Evolutionary conservation across 1,140 invertebrate species (phyloP).

Genomic region (Cheumatopsyche charites): DNA sequence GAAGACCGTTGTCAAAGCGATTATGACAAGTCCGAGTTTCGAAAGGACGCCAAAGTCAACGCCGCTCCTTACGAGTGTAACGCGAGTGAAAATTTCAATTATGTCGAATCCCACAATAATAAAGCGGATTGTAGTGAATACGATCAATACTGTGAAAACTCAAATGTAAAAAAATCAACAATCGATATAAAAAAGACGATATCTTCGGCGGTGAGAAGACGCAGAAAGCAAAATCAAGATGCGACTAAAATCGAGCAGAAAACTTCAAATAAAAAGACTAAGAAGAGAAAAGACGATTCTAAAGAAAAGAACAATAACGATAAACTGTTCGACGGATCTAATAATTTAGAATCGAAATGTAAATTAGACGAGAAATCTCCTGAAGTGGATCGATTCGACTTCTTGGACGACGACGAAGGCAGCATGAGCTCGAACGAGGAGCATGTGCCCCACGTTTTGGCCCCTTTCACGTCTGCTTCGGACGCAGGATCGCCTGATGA

Average conservation of each 20-base stretch:
- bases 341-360: neutral
- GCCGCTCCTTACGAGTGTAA: neutral
- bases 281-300: conserved; percentile 13
- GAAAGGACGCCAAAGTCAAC: conserved; percentile 1
- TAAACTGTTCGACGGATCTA: neutral
- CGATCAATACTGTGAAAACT: neutral
- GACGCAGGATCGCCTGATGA: conserved; percentile 24
- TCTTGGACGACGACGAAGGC: conserved; percentile 34
- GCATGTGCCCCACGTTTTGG: conserved; percentile 42
- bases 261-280: conserved; percentile 8
- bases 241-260: conserved; percentile 2
- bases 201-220: conserved; percentile 36
- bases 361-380: neutral
- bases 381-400: conserved; percentile 32
- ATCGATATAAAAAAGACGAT: conserved; percentile 43
- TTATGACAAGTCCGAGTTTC: neutral
- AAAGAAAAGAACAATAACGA: conserved; percentile 32
- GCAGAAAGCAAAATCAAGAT: conserved; percentile 36
- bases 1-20: neutral
- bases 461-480: conserved; percentile 33
- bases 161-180: neutral
- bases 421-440: conserved; percentile 42
- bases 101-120: neutral
- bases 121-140: neutral
- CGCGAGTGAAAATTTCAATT: neutral